phyloP scores from a whole-genome alignment of 2,797 vertebrate species.

The Epinephelus malabaricus region DNA sequence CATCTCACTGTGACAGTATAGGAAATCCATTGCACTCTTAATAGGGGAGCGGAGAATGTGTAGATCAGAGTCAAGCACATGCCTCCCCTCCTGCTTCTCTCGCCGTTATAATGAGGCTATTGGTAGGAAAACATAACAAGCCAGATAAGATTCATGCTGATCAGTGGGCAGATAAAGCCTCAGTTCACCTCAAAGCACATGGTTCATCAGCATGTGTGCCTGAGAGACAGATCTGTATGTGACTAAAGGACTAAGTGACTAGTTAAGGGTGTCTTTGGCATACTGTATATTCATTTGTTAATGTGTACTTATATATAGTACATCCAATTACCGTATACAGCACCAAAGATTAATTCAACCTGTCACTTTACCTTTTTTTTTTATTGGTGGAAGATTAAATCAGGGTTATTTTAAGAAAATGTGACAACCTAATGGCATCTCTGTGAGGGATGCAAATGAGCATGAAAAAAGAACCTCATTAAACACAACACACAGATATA shows the following conservation, averaged over 20 bases:
- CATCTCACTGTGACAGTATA: slow-evolving; percentile 63
- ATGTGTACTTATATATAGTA: slow-evolving; percentile 25
- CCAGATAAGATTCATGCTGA: slow-evolving; percentile 72
- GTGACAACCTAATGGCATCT: slow-evolving; percentile 44
- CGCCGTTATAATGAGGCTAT: slow-evolving; percentile 65
- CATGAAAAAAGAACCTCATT: slow-evolving; percentile 41
- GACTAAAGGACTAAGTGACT: slow-evolving; percentile 32
- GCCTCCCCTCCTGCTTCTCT: slow-evolving; percentile 49
- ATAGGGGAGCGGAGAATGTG: slow-evolving; percentile 69
- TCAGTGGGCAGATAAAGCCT: slow-evolving; percentile 64
- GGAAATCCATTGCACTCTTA: slow-evolving; percentile 77
- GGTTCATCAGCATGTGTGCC: slow-evolving; percentile 19
- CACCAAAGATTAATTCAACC: slow-evolving; percentile 7
- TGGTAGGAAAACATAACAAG: slow-evolving; percentile 64
- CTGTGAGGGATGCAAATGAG: slow-evolving; percentile 47
- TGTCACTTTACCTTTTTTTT: slow-evolving; percentile 1
- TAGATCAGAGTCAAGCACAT: slow-evolving; percentile 75
- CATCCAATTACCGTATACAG: slow-evolving; percentile 31
- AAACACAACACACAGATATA: slow-evolving; percentile 36
- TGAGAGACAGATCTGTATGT: not conserved
- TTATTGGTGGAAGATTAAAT: slow-evolving; percentile 34
- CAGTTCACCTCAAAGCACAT: slow-evolving; percentile 50
- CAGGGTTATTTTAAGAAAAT: slow-evolving; percentile 47
- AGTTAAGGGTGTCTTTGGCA: slow-evolving; percentile 11
- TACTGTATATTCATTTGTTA: slow-evolving; percentile 18